Base-by-base conservation (phyloP, 2,888 invertebrate species). In the Archips xylosteana region DNA sequence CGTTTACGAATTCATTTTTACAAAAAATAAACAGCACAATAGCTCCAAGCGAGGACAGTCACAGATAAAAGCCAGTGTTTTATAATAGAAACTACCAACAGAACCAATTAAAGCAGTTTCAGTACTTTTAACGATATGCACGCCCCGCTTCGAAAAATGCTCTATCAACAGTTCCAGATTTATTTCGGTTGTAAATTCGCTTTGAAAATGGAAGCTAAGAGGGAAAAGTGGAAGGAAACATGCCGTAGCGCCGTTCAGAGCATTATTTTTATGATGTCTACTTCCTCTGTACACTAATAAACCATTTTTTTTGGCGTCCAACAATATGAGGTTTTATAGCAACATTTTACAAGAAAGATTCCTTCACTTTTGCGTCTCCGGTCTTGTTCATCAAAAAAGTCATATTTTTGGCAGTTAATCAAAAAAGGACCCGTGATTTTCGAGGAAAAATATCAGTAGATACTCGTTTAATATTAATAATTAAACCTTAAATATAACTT, bases 221-320 rank as follows among this genome's bases (percentile, higher is more conserved):
- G 66, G 61, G 74, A 76, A 77, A 68, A 70, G 68, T 54, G 76
- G 79, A 77, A 77, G 76, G 78, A 75, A 60, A 78, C 75, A 45
- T 63, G 59, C 71, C 75, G 54, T 49, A 76, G 76, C 79, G 75
- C 77, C 78, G 77, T 79, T 80, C 68, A 75, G 74, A 72, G 76
- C 78, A 79, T 84, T 83, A 84, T 84, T 84, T 85, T 85, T 84
- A 86, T 86, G 83, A 82, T 81, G 82, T 83, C 82, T 82, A 81
- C 81, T 82, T 81, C 82, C 82, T 78, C 77, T 76, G 78, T 80
- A 78, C 79, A 82, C 79, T 85, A 86, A 83, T 86, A 86, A 86
- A 85, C 82, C 83, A 82, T 82, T 84, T 84, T 49, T 82, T 67
- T 75, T n/a, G n/a, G 51, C 81, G 78, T 81, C 79, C 81, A 78